Percentiles rank a stretch among this genome's conserved stretches.
These are phyloP conservation scores for Platypus cylindrus DNA, from an alignment of 2,888 invertebrate species.

Conservation along the genomic window DNA sequence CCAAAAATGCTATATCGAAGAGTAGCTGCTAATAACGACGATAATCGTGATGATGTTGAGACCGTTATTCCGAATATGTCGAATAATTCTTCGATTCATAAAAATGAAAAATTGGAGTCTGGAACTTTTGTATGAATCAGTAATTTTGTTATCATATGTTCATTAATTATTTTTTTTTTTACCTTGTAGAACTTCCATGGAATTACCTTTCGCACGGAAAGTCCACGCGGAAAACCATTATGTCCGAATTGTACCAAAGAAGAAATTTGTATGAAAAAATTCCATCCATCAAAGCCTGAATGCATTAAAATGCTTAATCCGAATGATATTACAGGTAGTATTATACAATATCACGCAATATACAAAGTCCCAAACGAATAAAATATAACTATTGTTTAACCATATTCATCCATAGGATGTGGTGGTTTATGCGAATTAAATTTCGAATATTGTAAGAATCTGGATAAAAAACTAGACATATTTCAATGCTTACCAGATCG, in stretches of 20 bases:
- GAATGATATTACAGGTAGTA: slow-evolving; percentile 29
- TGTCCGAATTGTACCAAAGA: slow-evolving; percentile 22
- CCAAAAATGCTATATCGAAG: too few relatives aligned
- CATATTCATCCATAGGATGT: slow-evolving; percentile 36
- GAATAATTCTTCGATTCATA: too few relatives aligned
- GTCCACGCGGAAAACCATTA: slow-evolving; percentile 7
- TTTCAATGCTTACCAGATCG: slow-evolving; percentile 44
- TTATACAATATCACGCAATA: neutral
- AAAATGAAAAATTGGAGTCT: too few relatives aligned
- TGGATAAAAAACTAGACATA: slow-evolving; percentile 41
- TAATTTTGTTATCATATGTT: too few relatives aligned
- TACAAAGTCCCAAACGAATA: too few relatives aligned
- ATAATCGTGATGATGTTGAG: too few relatives aligned
- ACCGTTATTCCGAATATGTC: too few relatives aligned
- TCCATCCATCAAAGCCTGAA: slow-evolving; percentile 24
- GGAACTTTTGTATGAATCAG: too few relatives aligned
- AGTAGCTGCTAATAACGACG: too few relatives aligned
- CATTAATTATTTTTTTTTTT: too few relatives aligned
- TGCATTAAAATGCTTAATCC: slow-evolving; percentile 25
- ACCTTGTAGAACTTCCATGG: too few relatives aligned
- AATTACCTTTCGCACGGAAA: too few relatives aligned
- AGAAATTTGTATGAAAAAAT: slow-evolving; percentile 28
- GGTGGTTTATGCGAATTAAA: slow-evolving; percentile 52
- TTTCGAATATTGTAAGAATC: slow-evolving; percentile 49
- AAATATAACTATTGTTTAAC: neutral